Evolutionary conservation across 1,140 invertebrate genomes (phyloP).

Genomic region (Papilio machaon): DNA sequence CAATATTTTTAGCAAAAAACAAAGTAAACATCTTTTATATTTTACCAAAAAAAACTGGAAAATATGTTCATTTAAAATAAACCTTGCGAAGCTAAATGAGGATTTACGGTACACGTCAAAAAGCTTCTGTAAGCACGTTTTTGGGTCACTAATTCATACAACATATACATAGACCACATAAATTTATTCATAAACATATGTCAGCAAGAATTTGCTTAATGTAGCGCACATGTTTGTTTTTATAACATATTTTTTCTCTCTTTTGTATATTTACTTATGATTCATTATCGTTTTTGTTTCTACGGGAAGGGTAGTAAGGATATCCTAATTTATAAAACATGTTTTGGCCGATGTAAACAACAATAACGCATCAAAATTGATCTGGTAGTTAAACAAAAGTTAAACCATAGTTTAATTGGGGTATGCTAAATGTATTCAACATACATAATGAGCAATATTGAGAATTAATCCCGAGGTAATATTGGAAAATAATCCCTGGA

Average conservation of each 20-base stretch:
- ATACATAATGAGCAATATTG: constrained; percentile 9
- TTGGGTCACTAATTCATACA: constrained; percentile 43
- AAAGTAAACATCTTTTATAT: not conserved
- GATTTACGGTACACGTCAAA: constrained; percentile 48
- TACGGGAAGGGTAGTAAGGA: no score
- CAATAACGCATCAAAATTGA: not conserved
- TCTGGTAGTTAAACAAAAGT: not conserved
- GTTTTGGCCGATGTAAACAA: no score
- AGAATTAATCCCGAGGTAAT: constrained; percentile 13
- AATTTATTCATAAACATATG: constrained; percentile 40
- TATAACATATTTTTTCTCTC: not conserved
- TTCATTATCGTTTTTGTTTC: not conserved
- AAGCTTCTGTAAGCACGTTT: constrained; percentile 44
- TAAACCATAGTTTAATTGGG: not conserved
- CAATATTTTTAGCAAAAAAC: not conserved
- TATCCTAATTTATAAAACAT: no score
- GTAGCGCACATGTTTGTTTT: constrained; percentile 8
- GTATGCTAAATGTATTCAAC: constrained; percentile 15
- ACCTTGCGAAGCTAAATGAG: constrained; percentile 43
- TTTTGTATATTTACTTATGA: not conserved
- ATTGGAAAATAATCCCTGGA: constrained; percentile 12
- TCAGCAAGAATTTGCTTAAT: constrained; percentile 41
- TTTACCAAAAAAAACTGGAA: constrained; percentile 35
- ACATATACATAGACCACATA: constrained; percentile 42
- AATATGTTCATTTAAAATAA: constrained; percentile 43